A percentile compares a stretch with the other conserved stretches of the same genome.
Conservation (phyloP, 2,888 invertebrate species). For the Ophonus ardosiacus region DNA sequence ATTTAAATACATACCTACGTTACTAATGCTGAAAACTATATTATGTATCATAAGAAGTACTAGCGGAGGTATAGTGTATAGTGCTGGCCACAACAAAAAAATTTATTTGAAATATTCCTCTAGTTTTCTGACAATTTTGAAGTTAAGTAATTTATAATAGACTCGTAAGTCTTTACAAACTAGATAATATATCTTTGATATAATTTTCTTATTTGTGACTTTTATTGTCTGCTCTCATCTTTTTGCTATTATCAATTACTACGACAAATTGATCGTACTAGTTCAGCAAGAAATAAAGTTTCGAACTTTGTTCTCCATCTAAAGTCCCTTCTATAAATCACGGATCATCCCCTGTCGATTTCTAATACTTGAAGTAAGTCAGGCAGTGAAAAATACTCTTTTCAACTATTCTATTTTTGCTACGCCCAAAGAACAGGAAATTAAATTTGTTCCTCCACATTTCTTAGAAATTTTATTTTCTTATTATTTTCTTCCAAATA, state of each 20-base stretch:
- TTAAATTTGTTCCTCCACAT: slow-evolving; percentile 26
- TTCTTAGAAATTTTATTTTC: slow-evolving; percentile 25
- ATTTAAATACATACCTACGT: no score
- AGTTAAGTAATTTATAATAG: no score
- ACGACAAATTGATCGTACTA: background rate
- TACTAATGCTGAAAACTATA: no score
- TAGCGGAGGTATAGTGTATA: no score
- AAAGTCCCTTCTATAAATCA: slow-evolving; percentile 14
- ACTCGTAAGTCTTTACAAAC: no score
- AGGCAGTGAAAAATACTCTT: slow-evolving; percentile 31
- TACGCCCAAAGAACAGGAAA: background rate
- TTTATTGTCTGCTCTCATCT: no score
- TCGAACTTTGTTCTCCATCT: background rate
- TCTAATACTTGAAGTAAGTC: slow-evolving; percentile 28
- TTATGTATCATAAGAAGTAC: no score
- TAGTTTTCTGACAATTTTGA: no score
- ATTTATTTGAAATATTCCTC: no score
- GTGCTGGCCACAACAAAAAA: no score
- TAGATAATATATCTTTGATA: no score
- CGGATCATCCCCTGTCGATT: slow-evolving; percentile 28
- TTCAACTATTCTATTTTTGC: slow-evolving; percentile 15
- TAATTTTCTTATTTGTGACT: no score
- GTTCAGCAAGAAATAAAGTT: background rate
- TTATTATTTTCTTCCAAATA: slow-evolving; percentile 29
- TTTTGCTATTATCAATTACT: background rate